Conservation (phyloP, 2,888 invertebrate genomes). For the Gnatocerus cornutus region DNA sequence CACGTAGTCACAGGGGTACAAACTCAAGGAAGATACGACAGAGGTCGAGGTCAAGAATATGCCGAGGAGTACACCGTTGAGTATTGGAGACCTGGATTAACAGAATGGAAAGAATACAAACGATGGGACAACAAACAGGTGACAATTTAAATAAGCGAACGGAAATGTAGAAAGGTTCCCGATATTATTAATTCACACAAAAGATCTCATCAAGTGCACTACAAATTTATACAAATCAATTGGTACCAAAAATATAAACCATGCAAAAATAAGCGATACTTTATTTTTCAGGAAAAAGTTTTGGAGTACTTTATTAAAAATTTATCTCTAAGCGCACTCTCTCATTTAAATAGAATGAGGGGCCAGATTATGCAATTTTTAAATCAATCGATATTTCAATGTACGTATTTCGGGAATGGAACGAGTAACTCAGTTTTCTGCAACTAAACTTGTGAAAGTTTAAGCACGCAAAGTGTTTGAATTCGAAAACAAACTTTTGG, state of each 20-base stretch:
- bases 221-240: slow-evolving; percentile 9
- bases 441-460: slow-evolving; percentile 23
- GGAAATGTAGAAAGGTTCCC: not conserved
- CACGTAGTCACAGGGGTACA: slow-evolving; percentile 82
- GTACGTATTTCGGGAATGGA: slow-evolving; percentile 32
- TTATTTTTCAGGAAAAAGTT: slow-evolving; percentile 4
- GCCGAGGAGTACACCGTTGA: slow-evolving; percentile 82
- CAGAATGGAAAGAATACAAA: slow-evolving; percentile 78
- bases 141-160: slow-evolving; percentile 49
- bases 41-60: slow-evolving; percentile 84
- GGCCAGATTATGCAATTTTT: slow-evolving; percentile 7
- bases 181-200: slow-evolving; percentile 19
- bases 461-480: slow-evolving; percentile 42
- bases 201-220: not conserved
- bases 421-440: slow-evolving; percentile 9
- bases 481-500: slow-evolving; percentile 29
- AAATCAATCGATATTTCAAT: slow-evolving; percentile 34
- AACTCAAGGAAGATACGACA: slow-evolving; percentile 85
- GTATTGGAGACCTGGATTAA: slow-evolving; percentile 78
- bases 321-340: slow-evolving; percentile 1
- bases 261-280: not conserved
- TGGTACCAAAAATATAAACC: not conserved
- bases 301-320: slow-evolving; percentile 2
- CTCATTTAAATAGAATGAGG: slow-evolving; percentile 3
- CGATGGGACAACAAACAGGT: slow-evolving; percentile 81